Evolutionary conservation across 2,113 vertebrate genomes (phyloP), one percentile per base, ranked within the genome.

Genomic region (Pongo pygmaeus): DNA sequence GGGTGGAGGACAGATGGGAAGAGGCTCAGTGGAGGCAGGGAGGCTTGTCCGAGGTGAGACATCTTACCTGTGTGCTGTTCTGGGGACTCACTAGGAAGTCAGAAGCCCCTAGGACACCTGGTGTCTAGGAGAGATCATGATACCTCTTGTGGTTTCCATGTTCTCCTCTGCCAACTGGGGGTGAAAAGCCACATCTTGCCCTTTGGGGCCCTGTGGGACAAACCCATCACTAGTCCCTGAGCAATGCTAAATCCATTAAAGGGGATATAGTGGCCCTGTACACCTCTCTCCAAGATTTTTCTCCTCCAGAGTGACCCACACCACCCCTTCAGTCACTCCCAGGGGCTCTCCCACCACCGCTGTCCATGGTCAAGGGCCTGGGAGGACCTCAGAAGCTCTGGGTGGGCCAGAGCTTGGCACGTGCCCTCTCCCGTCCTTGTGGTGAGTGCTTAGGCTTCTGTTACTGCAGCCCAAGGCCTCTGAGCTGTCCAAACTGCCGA

Each of bases 321-420:
- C 0, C 4, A 11, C 9, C 30, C 5, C 5, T 5, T 13, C 5
- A 1, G 18, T 46, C 1, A 0, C 11, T 13, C 18, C 52, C 32
- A 25, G 16, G 72, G 20, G 55, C 64, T 27, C 50, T 27, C 40
- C 20, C 20, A 1, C 30, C 46, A 48, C 5, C 17, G 87, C 72
- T 32, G 32, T 25, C 52, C 16, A 2, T 55, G n/a, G 18, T 16
- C 57, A 17, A 13, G 32, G 67, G 9, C 40, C 43, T 16, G 9
- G 35, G 32, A 46, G 30, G 27, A 4, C 5, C 64, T 48, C 38
- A 27, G 72, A 43, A 86, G 61, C 48, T 48, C 70, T 8, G 46
- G 69, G 79, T 55, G 46, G 32, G 55, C 11, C 46, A 6, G 3
- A 12, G 43, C 25, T 12, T 0, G 0, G n/a, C 72, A 6, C 0